phyloP scores from a whole-genome alignment of 2,888 invertebrate genomes.

The Pedicia rivosa region DNA sequence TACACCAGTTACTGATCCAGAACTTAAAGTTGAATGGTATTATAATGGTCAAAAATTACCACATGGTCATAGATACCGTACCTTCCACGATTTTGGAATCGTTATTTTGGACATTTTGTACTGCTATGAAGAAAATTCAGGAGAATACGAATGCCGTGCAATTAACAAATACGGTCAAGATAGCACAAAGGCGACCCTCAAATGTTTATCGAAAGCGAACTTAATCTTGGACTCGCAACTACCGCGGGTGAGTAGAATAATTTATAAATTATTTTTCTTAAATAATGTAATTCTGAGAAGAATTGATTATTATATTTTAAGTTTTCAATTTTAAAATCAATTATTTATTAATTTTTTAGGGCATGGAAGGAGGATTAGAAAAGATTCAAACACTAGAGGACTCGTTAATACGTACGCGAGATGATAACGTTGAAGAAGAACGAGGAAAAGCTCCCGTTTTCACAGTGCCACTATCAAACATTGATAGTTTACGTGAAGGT shows the following conservation, averaged over 20 bases:
- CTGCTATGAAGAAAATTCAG: conserved; percentile 92
- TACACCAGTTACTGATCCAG: conserved; percentile 88
- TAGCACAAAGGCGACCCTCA: conserved; percentile 66
- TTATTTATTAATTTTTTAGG: conserved; percentile 31
- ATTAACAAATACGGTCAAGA: conserved; percentile 83
- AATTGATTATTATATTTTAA: conserved; percentile 1
- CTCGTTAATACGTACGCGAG: conserved; percentile 61
- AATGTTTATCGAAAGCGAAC: conserved; percentile 77
- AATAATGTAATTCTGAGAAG: background rate
- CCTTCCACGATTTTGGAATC: conserved; percentile 95
- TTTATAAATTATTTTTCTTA: conserved; percentile 4
- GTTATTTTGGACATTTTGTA: conserved; percentile 91
- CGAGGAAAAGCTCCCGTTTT: conserved; percentile 79
- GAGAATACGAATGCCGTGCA: conserved; percentile 85
- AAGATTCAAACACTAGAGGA: conserved; percentile 87
- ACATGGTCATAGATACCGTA: conserved; percentile 90
- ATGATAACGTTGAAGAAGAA: conserved; percentile 55
- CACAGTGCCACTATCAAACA: conserved; percentile 73
- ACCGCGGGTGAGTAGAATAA: conserved; percentile 51
- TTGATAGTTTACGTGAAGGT: conserved; percentile 75
- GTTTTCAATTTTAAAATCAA: conserved; percentile 1
- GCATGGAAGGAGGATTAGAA: conserved; percentile 90
- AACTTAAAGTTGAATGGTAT: conserved; percentile 88
- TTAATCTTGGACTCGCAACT: conserved; percentile 85
- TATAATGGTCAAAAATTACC: conserved; percentile 84